Base-by-base conservation (phyloP, 2,797 vertebrate genomes). In the Pipistrellus pipistrellus region DNA sequence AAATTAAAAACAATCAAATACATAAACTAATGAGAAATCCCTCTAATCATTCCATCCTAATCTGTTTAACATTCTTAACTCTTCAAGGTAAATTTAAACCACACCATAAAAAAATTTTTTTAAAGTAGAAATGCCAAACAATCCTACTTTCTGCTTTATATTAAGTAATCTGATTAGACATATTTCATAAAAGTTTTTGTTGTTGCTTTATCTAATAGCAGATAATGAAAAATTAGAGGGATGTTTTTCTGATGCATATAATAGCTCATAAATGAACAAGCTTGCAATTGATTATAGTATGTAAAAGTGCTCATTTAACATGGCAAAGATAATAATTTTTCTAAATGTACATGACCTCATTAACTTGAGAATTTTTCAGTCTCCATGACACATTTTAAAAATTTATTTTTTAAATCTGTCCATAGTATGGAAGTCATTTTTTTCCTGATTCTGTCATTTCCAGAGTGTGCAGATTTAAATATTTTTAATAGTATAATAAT, bases 361-460 rank as follows among this genome's bases (percentile, higher is more conserved):
- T 59, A 87, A 13, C 27, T 41, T 91, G 27, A 21, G 57, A n/a
- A 38, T 84, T 96, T 93, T 95, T 38, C 30, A 93, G 55, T 72
- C 51, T 59, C 25, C 38, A 62, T 27, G n/a, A 17, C 12, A 4
- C 0, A 51, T 85, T 96, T 94, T 35, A 2, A 41, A 57, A 82
- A 89, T 76, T 75, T 30, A 51, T 25, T 95, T 4, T 3, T 95
- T 91, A 97, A 96, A 69, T 51, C 6, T 46, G 30, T 75, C 53
- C 32, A 76, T 78, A 48, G 3, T 51, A 64, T 1, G 38, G n/a
- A 88, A 94, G 81, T 93, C 8, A 92, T 69, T 32, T 86, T 13
- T 86, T 11, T 82, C 72, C 7, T 77, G 87, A 90, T 95, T 97
- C 64, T 94, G 41, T 35, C 14, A 53, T 38, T 94, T 95, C 27